Evolutionary conservation across 2,888 invertebrate species (phyloP), one percentile per base, ranked within the genome.

Genomic region (Caenorhabditis sp.): DNA sequence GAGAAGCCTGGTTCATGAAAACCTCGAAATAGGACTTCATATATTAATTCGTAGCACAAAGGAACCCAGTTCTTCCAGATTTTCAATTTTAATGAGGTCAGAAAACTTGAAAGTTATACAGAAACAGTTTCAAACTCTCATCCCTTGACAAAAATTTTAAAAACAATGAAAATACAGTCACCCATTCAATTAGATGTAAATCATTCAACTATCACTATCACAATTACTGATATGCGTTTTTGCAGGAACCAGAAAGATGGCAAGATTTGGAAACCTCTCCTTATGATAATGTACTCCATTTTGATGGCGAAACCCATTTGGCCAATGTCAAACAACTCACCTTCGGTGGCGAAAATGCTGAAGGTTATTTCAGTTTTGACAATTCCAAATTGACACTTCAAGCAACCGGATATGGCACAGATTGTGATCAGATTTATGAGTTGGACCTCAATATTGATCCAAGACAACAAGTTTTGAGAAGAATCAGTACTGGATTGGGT

Each of bases 391-490:
- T 86, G 38, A 85, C 84, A 10, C 78, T 83, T n/a, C 86, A 86
- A 66, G 82, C 85, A 17, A 84, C 79, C 1, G 78, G 81, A 21
- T 83, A 83, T 67, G 85, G 85, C 10, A 83, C 80, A 2, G 70
- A 76, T 12, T 86, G 86, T 61, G 86, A 86, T 71, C 86, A 84
- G 65, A 86, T 86, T 67, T 86, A 85, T 69, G 81, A 83, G 31
- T 23, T 85, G n/a, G 83, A 86, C 54, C 70, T 86, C 60, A 78
- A 78, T 38, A 61, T 54, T 38, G 78, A 81, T 52, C 80, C 81
- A 12, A 58, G 72, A 53, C 36, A 60, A 26, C 82, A 82, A 56
- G 70, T 67, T 0, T 23, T 81, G 31, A 63, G 70, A 53, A 56
- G 82, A 57, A 80, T 81, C 66, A 79, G 80, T 52, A 82, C 82